Evolutionary conservation across 2,797 vertebrate species (phyloP).

Genomic region (Sternarchorhynchus goeldii): DNA sequence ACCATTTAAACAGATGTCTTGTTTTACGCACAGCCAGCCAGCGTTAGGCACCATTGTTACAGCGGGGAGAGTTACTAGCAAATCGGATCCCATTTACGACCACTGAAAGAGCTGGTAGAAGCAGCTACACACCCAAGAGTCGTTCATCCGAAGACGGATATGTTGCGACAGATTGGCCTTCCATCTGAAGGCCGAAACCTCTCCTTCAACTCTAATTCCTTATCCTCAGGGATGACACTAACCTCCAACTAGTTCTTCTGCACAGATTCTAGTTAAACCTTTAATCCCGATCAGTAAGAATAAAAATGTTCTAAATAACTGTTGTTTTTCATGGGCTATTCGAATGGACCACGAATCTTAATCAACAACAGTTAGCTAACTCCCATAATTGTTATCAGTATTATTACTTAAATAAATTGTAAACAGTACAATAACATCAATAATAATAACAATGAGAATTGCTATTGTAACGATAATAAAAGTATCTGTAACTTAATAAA

Average conservation of each 20-base stretch:
- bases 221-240: not conserved
- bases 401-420: not conserved
- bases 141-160: constrained; percentile 48
- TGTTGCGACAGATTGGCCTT: constrained; percentile 49
- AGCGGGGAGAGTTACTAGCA: constrained; percentile 61
- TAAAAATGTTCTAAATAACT: not conserved
- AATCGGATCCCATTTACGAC: constrained; percentile 63
- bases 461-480: constrained; percentile 47
- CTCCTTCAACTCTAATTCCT: not conserved
- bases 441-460: not conserved
- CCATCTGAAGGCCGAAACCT: constrained; percentile 6
- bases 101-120: constrained; percentile 64
- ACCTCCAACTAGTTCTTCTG: too few relatives aligned
- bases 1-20: constrained; percentile 74
- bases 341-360: not conserved
- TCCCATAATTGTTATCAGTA: not conserved
- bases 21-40: constrained; percentile 77
- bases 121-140: constrained; percentile 55
- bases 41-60: constrained; percentile 76
- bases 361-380: not conserved
- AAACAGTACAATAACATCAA: not conserved
- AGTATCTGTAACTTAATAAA: constrained; percentile 57
- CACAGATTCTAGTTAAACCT: not conserved
- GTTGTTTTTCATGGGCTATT: not conserved
- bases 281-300: not conserved